phyloP scores from a whole-genome alignment of 2,113 vertebrate genomes.

The Benthochromis sp. region DNA sequence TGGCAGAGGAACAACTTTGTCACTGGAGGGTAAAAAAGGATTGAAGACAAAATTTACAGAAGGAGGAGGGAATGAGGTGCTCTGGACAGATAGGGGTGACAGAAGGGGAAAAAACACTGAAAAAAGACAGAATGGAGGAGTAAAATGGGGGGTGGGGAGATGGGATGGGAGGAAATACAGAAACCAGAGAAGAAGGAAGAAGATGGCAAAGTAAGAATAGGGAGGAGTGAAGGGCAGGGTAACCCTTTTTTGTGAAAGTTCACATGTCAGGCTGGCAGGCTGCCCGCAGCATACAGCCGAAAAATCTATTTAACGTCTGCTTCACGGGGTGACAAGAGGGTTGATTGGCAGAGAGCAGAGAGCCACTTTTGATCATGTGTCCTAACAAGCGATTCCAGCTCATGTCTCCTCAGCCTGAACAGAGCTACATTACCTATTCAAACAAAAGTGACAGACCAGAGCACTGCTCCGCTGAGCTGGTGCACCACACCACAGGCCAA shows the following conservation, averaged over 20 bases:
- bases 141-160: background rate
- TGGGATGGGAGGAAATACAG: background rate
- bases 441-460: conserved; percentile 94
- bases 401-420: conserved; percentile 89
- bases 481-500: conserved; percentile 50
- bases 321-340: conserved; percentile 87
- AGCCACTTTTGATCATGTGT: conserved; percentile 95
- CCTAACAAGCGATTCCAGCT: conserved; percentile 98
- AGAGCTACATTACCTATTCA: conserved; percentile 94
- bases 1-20: conserved; percentile 46
- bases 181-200: background rate
- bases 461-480: conserved; percentile 80
- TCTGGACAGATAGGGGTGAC: background rate
- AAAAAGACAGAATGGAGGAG: background rate
- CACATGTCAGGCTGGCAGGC: conserved; percentile 88
- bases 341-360: conserved; percentile 95
- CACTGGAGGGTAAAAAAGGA: conserved; percentile 9
- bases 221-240: conserved; percentile 72
- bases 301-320: conserved; percentile 94
- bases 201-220: conserved; percentile 29
- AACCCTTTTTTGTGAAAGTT: conserved; percentile 81
- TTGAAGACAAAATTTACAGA: conserved; percentile 7
- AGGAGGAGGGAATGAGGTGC: conserved; percentile 1
- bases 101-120: background rate
- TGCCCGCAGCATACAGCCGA: conserved; percentile 77